Conservation (phyloP, 1,140 invertebrate species). For the Babylonia areolata region DNA sequence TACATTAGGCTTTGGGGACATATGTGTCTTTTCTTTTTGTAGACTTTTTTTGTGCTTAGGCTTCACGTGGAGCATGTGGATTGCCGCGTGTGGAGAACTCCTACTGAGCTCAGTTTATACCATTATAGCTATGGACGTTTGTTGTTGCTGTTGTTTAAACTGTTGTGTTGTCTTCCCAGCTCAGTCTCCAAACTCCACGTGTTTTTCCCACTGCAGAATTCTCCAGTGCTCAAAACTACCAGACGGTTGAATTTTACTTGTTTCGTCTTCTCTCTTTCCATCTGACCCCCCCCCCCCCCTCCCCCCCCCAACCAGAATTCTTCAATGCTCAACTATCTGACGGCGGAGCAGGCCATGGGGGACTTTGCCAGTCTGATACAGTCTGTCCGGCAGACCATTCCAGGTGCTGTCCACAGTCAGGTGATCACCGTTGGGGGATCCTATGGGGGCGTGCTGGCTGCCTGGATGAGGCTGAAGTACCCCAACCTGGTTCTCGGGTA, state of each 20-base stretch:
- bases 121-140: no score
- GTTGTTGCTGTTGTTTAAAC: no score
- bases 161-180: not conserved
- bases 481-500: slow-evolving; percentile 85
- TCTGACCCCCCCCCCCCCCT: not conserved
- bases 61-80: no score
- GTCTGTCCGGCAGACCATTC: slow-evolving; percentile 78
- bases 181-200: not conserved
- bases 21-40: no score
- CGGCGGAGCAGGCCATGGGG: slow-evolving; percentile 93
- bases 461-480: slow-evolving; percentile 98
- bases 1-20: no score
- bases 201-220: not conserved
- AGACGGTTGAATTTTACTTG: no score
- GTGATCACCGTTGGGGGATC: slow-evolving; percentile 96
- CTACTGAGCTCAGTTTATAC: no score
- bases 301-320: slow-evolving; percentile 75
- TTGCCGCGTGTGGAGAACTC: no score
- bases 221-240: no score
- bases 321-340: slow-evolving; percentile 89
- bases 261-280: not conserved
- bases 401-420: slow-evolving; percentile 78
- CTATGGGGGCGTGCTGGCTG: slow-evolving; percentile 96
- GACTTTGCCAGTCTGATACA: slow-evolving; percentile 93
- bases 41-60: no score